phyloP scores from a whole-genome alignment of 2,797 vertebrate species.

The Melopsittacus undulatus region DNA sequence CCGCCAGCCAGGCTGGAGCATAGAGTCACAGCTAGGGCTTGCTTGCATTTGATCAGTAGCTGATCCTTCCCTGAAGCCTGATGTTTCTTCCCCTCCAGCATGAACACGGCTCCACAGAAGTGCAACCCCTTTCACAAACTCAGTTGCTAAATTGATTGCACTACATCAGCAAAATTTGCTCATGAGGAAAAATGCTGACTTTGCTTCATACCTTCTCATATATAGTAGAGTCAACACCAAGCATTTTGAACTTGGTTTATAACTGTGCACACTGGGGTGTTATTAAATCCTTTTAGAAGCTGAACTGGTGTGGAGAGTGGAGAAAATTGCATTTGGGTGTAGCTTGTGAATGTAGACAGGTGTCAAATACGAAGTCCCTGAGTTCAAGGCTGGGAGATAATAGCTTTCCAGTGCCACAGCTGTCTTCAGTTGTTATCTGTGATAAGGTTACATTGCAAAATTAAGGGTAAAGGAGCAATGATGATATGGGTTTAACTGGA shows the following conservation, averaged over 20 bases:
- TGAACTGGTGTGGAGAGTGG: neutral
- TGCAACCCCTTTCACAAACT: neutral
- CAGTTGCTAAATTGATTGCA: neutral
- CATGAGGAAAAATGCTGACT: neutral
- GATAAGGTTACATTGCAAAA: neutral
- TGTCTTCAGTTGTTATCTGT: neutral
- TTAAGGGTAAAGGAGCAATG: neutral
- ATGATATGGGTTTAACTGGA: neutral
- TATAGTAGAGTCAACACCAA: neutral
- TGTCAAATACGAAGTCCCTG: neutral
- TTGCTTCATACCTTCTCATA: neutral
- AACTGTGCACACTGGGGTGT: neutral
- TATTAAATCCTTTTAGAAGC: neutral
- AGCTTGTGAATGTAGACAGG: neutral
- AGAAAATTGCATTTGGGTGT: conserved; percentile 2
- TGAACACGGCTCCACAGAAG: neutral
- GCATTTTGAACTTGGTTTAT: neutral
- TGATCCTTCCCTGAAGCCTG: neutral
- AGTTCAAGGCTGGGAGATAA: conserved; percentile 5
- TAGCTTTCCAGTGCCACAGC: neutral
- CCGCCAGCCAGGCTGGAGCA: neutral
- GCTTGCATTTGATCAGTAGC: neutral
- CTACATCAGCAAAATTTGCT: neutral
- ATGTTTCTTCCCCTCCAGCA: neutral
- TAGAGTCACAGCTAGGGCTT: neutral